These are phyloP conservation scores for Ciconia maguari DNA, from an alignment of 2,113 vertebrate genomes.

Conservation along the genomic window DNA sequence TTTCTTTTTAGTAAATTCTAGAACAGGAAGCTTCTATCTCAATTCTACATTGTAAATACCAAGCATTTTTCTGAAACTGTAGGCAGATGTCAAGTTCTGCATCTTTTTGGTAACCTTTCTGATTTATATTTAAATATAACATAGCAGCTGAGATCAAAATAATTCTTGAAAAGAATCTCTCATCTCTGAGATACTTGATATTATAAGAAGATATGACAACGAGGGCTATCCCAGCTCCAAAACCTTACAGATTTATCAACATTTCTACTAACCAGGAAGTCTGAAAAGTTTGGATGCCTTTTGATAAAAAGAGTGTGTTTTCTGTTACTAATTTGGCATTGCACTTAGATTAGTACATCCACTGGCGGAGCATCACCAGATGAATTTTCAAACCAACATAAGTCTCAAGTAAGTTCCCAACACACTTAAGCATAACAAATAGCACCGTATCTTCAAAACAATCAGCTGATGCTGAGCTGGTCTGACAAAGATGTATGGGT, in stretches of 20 bases:
- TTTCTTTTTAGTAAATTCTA: not conserved
- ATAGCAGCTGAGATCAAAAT: not conserved
- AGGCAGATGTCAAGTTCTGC: not conserved
- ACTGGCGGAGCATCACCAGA: not conserved
- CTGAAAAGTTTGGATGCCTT: not conserved
- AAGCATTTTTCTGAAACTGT: not conserved
- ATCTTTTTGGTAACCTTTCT: not conserved
- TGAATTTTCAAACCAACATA: not conserved
- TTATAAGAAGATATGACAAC: not conserved
- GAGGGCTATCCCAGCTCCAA: not conserved
- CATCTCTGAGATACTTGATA: not conserved
- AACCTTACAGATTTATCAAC: not conserved
- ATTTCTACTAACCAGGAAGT: not conserved
- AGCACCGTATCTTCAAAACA: not conserved
- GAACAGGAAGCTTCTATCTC: not conserved
- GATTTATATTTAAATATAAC: not conserved
- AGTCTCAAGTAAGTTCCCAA: not conserved
- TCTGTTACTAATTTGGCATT: not conserved
- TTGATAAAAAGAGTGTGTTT: not conserved
- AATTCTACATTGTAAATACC: not conserved
- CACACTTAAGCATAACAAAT: not conserved
- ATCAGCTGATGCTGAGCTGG: not conserved
- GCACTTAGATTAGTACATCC: not conserved
- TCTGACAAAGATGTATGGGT: not conserved
- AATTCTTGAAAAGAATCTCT: not conserved